These are phyloP conservation scores for Salarias fasciatus DNA, from an alignment of 2,797 vertebrate species.

Conservation along the genomic window DNA sequence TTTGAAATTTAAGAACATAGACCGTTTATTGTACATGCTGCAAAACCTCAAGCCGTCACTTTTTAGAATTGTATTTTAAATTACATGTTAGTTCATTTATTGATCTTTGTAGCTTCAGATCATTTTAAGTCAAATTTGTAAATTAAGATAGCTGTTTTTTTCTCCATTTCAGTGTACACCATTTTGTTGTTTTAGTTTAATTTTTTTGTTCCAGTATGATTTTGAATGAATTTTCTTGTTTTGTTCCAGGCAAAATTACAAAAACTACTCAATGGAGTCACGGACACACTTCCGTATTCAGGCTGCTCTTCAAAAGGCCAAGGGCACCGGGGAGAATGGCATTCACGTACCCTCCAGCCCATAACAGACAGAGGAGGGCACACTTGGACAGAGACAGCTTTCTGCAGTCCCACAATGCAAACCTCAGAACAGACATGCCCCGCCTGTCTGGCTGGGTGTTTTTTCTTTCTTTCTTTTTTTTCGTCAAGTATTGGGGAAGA, in stretches of 20 bases:
- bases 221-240: constrained; percentile 29
- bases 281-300: constrained; percentile 99
- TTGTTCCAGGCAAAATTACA: constrained; percentile 93
- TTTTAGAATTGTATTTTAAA: too few species aligned
- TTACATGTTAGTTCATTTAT: too few species aligned
- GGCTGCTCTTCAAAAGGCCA: constrained; percentile 94
- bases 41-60: too few species aligned
- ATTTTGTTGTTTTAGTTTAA: too few species aligned
- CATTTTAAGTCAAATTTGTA: too few species aligned
- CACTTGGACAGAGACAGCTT: constrained; percentile 46
- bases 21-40: too few species aligned
- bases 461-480: constrained; percentile 18
- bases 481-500: constrained; percentile 26
- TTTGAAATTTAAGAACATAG: too few species aligned
- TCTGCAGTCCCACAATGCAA: constrained; percentile 48
- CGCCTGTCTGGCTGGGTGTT: constrained; percentile 4
- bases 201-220: background rate
- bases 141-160: background rate
- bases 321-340: constrained; percentile 82
- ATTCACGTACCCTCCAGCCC: constrained; percentile 79
- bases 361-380: constrained; percentile 63
- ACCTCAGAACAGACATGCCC: constrained; percentile 31
- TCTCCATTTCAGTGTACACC: too few species aligned
- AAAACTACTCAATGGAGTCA: constrained; percentile 99
- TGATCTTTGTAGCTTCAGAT: constrained; percentile 2